phyloP scores from a whole-genome alignment of 2,888 invertebrate genomes.

The Agrochola litura region DNA sequence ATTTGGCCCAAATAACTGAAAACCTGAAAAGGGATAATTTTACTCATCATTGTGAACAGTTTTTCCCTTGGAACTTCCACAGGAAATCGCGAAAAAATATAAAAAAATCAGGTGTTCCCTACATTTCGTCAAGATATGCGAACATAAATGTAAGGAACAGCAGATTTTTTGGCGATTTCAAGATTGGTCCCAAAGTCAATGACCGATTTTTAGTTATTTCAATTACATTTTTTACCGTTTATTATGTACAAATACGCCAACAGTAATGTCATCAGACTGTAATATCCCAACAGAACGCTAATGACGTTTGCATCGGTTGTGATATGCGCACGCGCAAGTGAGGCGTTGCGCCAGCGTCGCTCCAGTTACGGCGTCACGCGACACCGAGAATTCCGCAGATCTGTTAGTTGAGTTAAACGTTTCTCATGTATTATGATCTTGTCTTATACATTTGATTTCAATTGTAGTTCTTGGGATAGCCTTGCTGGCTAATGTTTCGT shows the following conservation, averaged over 20 bases:
- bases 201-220: no score
- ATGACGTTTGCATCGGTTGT: slow-evolving; percentile 17
- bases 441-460: neutral
- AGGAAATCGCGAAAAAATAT: no score
- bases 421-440: neutral
- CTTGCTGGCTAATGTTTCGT: no score
- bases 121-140: no score
- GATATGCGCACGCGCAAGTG: slow-evolving; percentile 54
- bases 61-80: no score
- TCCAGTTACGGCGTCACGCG: slow-evolving; percentile 59
- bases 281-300: slow-evolving; percentile 20
- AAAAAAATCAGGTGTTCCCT: no score
- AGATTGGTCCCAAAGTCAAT: no score
- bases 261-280: neutral
- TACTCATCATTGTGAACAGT: no score
- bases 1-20: no score
- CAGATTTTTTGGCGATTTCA: neutral
- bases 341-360: slow-evolving; percentile 58
- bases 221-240: neutral
- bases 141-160: no score
- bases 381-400: slow-evolving; percentile 48
- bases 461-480: no score
- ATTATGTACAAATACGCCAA: neutral
- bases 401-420: slow-evolving; percentile 50
- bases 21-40: no score